phyloP scores from a whole-genome alignment of 2,113 vertebrate species.

The Sceloporus tristichus region DNA sequence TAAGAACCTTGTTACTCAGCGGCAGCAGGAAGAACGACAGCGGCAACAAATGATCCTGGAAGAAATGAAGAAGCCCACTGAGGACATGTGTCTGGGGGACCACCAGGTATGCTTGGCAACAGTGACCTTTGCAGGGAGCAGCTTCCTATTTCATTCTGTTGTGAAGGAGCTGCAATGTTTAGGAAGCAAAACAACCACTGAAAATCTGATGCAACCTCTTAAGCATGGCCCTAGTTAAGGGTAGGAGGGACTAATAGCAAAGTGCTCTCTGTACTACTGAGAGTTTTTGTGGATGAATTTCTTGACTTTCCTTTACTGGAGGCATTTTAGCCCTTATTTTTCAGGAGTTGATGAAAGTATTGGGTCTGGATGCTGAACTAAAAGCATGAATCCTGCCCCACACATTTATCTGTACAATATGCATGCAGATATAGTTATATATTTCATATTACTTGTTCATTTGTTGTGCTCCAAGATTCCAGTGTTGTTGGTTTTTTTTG shows the following conservation, averaged over 20 bases:
- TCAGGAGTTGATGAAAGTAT: not conserved
- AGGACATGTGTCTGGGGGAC: slow-evolving; percentile 96
- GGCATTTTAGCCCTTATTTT: not conserved
- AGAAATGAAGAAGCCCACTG: slow-evolving; percentile 94
- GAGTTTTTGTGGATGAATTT: not conserved
- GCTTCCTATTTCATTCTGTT: not conserved
- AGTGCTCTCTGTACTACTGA: not conserved
- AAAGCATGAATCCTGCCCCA: not conserved
- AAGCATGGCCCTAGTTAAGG: not conserved
- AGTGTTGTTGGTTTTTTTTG: not conserved
- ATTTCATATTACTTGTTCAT: not conserved
- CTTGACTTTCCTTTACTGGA: not conserved
- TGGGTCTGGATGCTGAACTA: too few relatives aligned
- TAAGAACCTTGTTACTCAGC: slow-evolving; percentile 84
- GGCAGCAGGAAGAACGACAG: slow-evolving; percentile 88
- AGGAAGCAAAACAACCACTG: not conserved
- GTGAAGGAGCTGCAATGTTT: not conserved
- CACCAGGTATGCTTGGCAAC: slow-evolving; percentile 81
- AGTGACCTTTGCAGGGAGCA: too few relatives aligned
- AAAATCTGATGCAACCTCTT: not conserved
- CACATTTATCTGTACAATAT: too few relatives aligned
- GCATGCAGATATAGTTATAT: not conserved
- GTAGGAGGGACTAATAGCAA: not conserved
- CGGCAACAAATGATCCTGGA: slow-evolving; percentile 92
- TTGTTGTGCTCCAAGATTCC: not conserved